Percentiles rank a stretch among this genome's conserved stretches.
phyloP scores from a whole-genome alignment of 2,888 invertebrate species.

The Lepidonotus clava region DNA sequence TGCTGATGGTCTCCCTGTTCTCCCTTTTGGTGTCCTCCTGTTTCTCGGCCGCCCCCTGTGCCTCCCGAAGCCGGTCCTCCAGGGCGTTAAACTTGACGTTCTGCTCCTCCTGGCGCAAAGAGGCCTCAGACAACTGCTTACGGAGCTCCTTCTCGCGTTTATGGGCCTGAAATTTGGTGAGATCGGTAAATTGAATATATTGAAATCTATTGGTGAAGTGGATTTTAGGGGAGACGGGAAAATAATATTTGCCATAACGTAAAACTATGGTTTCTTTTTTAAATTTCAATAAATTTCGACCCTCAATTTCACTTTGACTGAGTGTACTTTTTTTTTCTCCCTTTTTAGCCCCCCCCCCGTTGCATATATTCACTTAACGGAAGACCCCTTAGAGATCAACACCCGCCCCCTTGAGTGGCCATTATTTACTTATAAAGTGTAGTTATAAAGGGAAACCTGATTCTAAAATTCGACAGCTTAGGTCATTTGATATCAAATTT shows the following conservation, averaged over 20 bases:
- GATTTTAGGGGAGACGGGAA: not conserved
- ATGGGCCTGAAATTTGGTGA: conserved; percentile 64
- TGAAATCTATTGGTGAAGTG: not conserved
- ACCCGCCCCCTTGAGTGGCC: no score
- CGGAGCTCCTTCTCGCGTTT: conserved; percentile 68
- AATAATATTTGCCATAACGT: not conserved
- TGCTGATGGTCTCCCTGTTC: not conserved
- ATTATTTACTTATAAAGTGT: no score
- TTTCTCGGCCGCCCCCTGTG: conserved; percentile 64
- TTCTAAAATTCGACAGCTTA: not conserved
- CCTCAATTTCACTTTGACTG: no score
- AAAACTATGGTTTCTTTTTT: not conserved
- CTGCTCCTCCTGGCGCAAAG: conserved; percentile 66
- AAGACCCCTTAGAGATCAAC: no score
- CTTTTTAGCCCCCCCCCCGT: no score
- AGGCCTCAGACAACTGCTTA: conserved; percentile 67
- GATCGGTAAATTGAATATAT: not conserved
- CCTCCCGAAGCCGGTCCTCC: conserved; percentile 66
- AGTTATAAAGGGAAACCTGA: not conserved
- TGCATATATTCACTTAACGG: no score
- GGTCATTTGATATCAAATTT: no score
- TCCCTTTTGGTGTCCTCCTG: conserved; percentile 62
- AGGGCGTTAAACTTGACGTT: conserved; percentile 65
- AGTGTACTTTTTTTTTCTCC: no score
- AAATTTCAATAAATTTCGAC: not conserved